Evolutionary conservation across 2,113 vertebrate species (phyloP).

Genomic region (Mus spicilegus): DNA sequence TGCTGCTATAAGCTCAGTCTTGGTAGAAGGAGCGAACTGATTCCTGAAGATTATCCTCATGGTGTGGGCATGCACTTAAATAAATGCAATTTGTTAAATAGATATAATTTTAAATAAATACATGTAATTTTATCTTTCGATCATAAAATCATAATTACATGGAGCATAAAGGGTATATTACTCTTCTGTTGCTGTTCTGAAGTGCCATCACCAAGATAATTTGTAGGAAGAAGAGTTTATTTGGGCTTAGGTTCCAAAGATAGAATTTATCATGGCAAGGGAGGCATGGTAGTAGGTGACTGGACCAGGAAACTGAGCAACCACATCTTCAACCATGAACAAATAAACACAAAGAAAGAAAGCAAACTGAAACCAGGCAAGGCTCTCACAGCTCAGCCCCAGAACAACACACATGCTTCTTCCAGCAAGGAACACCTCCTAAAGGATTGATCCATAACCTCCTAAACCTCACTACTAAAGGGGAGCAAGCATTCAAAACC

Average conservation of each 20-base stretch:
- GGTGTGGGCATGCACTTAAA: neutral
- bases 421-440: neutral
- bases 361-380: neutral
- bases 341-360: neutral
- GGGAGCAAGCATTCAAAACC: neutral
- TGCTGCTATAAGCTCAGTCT: neutral
- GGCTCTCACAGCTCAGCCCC: neutral
- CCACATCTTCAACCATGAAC: neutral
- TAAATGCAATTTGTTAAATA: neutral
- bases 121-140: too few relatives aligned
- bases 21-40: neutral
- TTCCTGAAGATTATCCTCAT: neutral
- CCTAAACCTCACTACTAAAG: neutral
- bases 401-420: neutral
- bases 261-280: neutral
- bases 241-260: neutral
- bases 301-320: neutral
- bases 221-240: neutral
- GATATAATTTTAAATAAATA: neutral
- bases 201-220: neutral
- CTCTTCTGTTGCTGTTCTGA: neutral
- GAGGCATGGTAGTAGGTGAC: neutral
- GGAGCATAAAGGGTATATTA: neutral
- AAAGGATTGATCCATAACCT: too few relatives aligned
- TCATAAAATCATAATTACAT: neutral